A percentile compares a stretch with the other conserved stretches of the same genome.
phyloP scores from a whole-genome alignment of 2,113 vertebrate species.

The Chaetorhynchus papuensis region DNA sequence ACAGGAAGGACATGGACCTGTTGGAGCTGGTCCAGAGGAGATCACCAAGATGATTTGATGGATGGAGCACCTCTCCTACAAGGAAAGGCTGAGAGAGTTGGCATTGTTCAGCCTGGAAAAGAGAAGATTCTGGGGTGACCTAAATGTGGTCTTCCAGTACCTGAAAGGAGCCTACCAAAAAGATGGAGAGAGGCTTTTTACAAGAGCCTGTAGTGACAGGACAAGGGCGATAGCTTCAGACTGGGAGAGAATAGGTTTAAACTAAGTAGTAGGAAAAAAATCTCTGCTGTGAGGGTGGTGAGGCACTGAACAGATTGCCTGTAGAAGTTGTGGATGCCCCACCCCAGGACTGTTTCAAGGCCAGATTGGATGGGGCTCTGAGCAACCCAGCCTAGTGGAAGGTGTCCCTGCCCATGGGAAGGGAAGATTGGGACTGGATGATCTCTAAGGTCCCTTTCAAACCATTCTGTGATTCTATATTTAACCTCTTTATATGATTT shows the following conservation, averaged over 20 bases:
- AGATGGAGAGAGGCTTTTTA: not conserved
- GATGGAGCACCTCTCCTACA: not conserved
- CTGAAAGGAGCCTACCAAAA: not conserved
- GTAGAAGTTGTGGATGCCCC: not conserved
- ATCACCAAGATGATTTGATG: not conserved
- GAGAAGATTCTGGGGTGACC: not conserved
- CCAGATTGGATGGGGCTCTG: not conserved
- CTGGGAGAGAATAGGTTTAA: not conserved
- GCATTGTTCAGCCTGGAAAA: not conserved
- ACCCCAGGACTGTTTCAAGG: not conserved
- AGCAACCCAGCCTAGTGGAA: not conserved
- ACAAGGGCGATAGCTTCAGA: not conserved
- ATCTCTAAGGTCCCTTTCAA: not conserved
- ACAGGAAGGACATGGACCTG: not conserved
- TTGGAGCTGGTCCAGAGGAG: not conserved
- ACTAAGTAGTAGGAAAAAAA: not conserved
- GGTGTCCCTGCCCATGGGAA: not conserved
- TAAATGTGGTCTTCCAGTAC: not conserved
- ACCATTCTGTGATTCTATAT: not conserved
- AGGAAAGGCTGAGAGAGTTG: not conserved
- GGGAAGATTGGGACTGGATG: not conserved
- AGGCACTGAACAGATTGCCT: not conserved
- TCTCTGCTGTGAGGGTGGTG: not conserved
- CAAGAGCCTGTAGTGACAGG: not conserved
- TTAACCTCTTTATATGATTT: not conserved